These are phyloP conservation scores for Hucho hucho DNA, from an alignment of 2,113 vertebrate genomes.

Conservation along the genomic window DNA sequence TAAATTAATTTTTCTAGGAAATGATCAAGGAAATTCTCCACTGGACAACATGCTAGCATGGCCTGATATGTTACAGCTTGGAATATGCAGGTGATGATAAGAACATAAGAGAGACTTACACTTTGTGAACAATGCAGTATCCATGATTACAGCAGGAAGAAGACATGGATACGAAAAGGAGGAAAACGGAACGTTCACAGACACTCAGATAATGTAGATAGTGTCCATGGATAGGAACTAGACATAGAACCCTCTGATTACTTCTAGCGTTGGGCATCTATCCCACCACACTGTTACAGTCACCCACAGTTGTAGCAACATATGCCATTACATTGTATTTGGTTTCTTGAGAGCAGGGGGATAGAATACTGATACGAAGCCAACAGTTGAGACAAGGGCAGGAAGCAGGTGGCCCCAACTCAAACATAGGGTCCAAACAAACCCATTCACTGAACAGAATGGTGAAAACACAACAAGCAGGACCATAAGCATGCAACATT, in stretches of 20 bases:
- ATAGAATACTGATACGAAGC: conserved; percentile 5
- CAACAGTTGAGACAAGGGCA: background rate
- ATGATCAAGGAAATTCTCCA: conserved; percentile 7
- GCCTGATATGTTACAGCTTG: background rate
- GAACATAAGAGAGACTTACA: background rate
- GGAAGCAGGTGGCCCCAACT: conserved; percentile 24
- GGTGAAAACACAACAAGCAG: background rate
- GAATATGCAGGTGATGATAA: conserved; percentile 16
- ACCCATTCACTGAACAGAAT: conserved; percentile 16
- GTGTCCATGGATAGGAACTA: background rate
- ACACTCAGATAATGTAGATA: too few species aligned
- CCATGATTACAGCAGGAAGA: background rate
- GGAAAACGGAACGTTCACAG: too few species aligned
- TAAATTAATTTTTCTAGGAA: conserved; percentile 34
- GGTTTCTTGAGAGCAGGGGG: background rate
- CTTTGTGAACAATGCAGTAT: background rate
- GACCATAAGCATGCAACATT: conserved; percentile 20
- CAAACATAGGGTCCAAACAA: conserved; percentile 31
- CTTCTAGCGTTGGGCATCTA: background rate
- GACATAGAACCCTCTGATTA: background rate
- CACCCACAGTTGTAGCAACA: background rate
- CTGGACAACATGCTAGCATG: background rate
- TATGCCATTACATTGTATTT: background rate
- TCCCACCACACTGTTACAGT: background rate
- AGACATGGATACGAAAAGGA: background rate